Evolutionary conservation across 2,888 invertebrate species (phyloP), one percentile per base, ranked within the genome.

Genomic region (Oeneis ivallda): DNA sequence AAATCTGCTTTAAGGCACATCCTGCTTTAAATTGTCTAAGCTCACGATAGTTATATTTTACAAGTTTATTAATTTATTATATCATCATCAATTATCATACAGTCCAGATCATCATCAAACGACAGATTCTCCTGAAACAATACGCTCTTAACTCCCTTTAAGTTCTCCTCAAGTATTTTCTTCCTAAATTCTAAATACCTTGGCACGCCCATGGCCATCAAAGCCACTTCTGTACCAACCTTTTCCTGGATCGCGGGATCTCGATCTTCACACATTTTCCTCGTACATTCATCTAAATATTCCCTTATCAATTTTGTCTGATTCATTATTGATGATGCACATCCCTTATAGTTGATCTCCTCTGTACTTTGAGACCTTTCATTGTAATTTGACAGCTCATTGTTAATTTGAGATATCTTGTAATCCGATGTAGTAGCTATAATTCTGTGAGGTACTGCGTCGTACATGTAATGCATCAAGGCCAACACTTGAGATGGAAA

Each of bases 401-500:
- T 71, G 15, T 66, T 69, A 71, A 79, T 81, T 0, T 82, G 69
- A 0, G 75, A 78, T 0, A 89, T 76, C 71, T 65, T 80, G 34
- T 81, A 75, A 56, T 79, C 73, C 2, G 75, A 71, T 8, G 83
- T 77, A 3, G 87, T 87, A 3, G 78, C 77, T 43, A 91, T 68
- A 2, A 89, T 73, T 68, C 82, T 79, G 9, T 82, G 72, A 1
- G 89, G 87, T 3, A 93, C 76, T 0, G 76, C 76, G 56, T 88
- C 84, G 45, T 89, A 79, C 11, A 93, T 80, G 69, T 79, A 83
- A 70, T 91, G 87, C 19, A 93, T 80, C 5, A 93, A 72, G 0
- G 83, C 77, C 32, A 87, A 50, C 0, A 92, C 74, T 78, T 86
- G 87, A 1, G 81, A 76, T 45, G 81, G 70, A 17, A 78, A 76